Percentiles rank a stretch among this genome's conserved stretches.
phyloP scores from a whole-genome alignment of 2,888 invertebrate species.

The Chrysolina oricalcia region DNA sequence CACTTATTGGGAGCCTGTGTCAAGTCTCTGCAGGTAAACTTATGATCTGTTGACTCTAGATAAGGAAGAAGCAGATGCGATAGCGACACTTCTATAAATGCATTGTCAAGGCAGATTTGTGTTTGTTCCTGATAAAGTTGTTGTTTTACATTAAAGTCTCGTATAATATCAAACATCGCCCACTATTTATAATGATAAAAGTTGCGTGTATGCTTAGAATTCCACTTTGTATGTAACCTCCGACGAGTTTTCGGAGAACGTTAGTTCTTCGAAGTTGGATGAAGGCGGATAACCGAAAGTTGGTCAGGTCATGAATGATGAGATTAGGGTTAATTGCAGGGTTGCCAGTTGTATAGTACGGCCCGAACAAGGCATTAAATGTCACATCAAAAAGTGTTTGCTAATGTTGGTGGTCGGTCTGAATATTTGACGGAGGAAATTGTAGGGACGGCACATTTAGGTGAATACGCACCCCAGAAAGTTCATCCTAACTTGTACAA shows the following conservation, averaged over 20 bases:
- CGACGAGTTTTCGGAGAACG: constrained; percentile 8
- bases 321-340: background rate
- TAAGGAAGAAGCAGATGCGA: constrained; percentile 10
- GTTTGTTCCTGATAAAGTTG: constrained; percentile 8
- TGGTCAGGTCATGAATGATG: constrained; percentile 11
- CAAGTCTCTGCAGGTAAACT: background rate
- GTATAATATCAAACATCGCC: constrained; percentile 4
- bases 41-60: background rate
- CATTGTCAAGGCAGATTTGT: constrained; percentile 11
- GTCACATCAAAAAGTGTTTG: too few species aligned
- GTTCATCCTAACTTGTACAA: too few species aligned
- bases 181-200: constrained; percentile 15
- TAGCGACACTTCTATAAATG: constrained; percentile 4
- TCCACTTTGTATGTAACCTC: constrained; percentile 24
- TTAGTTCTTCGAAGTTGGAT: background rate
- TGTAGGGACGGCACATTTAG: too few species aligned
- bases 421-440: too few species aligned
- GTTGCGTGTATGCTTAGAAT: constrained; percentile 18
- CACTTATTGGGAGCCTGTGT: background rate
- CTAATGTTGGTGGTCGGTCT: too few species aligned
- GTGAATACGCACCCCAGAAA: too few species aligned
- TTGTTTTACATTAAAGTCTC: constrained; percentile 10
- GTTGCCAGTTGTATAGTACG: background rate
- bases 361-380: too few species aligned
- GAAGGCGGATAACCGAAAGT: background rate